Evolutionary conservation across 1,140 invertebrate species (phyloP), one percentile per base, ranked within the genome.

Genomic region (Zaprionus ornatus): DNA sequence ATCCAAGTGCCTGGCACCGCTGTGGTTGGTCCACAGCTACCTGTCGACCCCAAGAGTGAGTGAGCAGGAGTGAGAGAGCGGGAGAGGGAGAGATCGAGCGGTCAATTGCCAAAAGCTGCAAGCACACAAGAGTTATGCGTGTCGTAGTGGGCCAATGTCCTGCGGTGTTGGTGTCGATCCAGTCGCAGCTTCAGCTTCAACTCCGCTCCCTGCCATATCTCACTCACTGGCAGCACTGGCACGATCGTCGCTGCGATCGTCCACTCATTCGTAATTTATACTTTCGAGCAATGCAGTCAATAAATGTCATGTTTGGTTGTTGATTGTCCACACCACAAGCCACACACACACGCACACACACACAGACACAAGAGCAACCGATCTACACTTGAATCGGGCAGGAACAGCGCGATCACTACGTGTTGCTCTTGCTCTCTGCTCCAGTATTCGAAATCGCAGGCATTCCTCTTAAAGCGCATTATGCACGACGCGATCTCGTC

Each of bases 301-400:
- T 90, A 90, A 90, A 90, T 90, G 85, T 90, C 85, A 90, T 90
- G 85, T 90, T 90, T 73, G 78, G 85, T 88, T 85, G 81, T 88
- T 88, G 84, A 88, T 88, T 88, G 84, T 88, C 84, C 84, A 88
- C 84, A 87, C 82, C 82, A 85, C 29, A 45, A 29, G 42, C n/a
- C 50, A 64, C 56, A 64, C 32, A 25, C 42, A 59, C 21, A 65
- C 45, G 23, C 45, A 21, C 40, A 48, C 17, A 19, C 40, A 63
- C 56, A 52, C 42, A 19, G 32, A 52, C 19, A 60, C 37, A 21
- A 17, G 2, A 35, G 40, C 27, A 45, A 59, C 35, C 37, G 55
- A 54, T 35, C 67, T 57, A 61, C 32, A 66, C 37, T 42, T 52
- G 42, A 35, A 29, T 42, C 50, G 37, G 0, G 40, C 25, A 13